Evolutionary conservation across 2,888 invertebrate genomes (phyloP), one percentile per base, ranked within the genome.

Genomic region (Neria commutata): DNA sequence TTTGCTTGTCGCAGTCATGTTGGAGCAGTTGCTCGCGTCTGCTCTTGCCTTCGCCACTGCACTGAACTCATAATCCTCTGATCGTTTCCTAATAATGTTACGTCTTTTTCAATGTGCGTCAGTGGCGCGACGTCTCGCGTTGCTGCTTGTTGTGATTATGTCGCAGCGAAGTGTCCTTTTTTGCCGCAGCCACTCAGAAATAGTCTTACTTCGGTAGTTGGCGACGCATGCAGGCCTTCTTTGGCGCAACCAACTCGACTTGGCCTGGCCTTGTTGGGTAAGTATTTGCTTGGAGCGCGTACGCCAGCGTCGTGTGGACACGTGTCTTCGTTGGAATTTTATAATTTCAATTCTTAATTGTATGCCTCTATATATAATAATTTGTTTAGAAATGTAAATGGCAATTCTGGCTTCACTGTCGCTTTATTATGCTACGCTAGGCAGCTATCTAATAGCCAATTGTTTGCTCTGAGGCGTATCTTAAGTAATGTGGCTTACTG

Each of bases 1-100:
- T 73, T 75, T 73, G 73, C 70, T 73, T 75, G 74, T 73, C 73
- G 40, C 6, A 71, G 71, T 60, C 62, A 64, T 63, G 47, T 23
- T 19, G 26, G 33, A 34, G 14, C 16, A 16, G 34, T 25, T 24
- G n/a, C 26, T 23, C 51, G 11, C 25, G 14, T 14, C 37, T 61
- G 62, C 53, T 52, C 56, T 54, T 64, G 61, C 48, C 21, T 29
- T 25, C 16, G 29, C 56, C 47, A 61, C 37, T 37, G 67, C 60
- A 68, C 65, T 69, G 37, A n/a, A n/a, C 19, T 42, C 42, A 42
- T 42, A 42, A 42, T 42, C 42, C 42, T 42, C n/a, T 42, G 42
- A 42, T 29, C 6, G 29, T 8, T 11, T 29, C 11, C 11, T 29
- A 29, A 29, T 29, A 29, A 29, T 29, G 29, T 29, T 29, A 29